Conservation (phyloP, 1,140 invertebrate species). For the Papilio polyxenes region DNA sequence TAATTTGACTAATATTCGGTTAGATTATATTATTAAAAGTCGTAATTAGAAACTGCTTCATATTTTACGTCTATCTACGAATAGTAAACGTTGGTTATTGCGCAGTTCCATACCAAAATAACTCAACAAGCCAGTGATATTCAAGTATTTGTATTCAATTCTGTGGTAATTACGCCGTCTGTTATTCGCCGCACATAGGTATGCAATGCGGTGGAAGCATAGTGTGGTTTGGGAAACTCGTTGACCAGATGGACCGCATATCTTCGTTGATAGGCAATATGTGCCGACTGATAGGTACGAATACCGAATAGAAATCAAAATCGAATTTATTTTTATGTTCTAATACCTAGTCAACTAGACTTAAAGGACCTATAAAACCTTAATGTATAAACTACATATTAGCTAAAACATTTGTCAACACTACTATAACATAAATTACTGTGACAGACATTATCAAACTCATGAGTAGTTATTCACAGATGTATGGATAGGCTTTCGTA, state of each 20-base stretch:
- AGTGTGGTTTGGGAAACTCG: constrained; percentile 31
- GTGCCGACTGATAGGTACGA: background rate
- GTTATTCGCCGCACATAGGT: constrained; percentile 4
- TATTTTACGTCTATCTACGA: background rate
- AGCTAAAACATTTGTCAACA: no score
- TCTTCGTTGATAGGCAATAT: background rate
- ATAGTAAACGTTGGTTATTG: background rate
- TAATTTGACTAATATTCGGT: no score
- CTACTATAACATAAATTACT: no score
- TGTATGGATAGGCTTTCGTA: no score
- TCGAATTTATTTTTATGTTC: no score
- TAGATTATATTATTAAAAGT: no score
- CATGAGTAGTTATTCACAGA: no score
- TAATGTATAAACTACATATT: no score
- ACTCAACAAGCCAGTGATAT: background rate
- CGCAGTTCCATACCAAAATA: background rate
- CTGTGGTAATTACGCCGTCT: constrained; percentile 15
- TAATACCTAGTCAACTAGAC: no score
- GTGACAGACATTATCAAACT: no score
- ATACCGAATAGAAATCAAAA: background rate
- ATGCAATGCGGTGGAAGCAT: constrained; percentile 6
- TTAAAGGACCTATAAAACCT: no score
- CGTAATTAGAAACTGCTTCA: background rate
- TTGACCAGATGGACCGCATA: constrained; percentile 5
- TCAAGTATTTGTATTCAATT: constrained; percentile 23